Evolutionary conservation across 1,140 invertebrate species (phyloP), one percentile per base, ranked within the genome.

Genomic region (Arion vulgaris): DNA sequence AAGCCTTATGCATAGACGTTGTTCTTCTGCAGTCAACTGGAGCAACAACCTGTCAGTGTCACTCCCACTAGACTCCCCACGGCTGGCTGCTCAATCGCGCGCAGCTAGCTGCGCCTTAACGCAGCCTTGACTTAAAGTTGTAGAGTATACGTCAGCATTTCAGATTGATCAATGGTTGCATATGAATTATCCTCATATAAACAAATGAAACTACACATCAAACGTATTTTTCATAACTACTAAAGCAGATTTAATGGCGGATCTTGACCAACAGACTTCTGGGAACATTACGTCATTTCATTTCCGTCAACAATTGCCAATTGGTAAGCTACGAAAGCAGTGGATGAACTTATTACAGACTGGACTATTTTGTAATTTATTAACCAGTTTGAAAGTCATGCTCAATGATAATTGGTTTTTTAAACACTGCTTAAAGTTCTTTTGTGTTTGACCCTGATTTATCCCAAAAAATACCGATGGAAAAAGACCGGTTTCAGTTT

Each of bases 221-320:
- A 66, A 34, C 19, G 62, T 66, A 32, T 28, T n/a, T 66, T 66
- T 66, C n/a, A 17, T 11, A 28, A 66, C 62, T 32, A 32, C 62
- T 28, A 66, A 66, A 2, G 62, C 28, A 66, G 62, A n/a, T 15
- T 11, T 66, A 66, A 66, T 66, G 62, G 62, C 62, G 62, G 62
- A 66, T 32, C 62, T 11, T 32, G 62, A 34, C 4, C 62, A 32
- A 23, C 4, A 32, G 62, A 66, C 7, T 66, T 66, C 62, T 66
- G 62, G 62, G 62, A 66, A 66, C 28, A 32, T 32, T 32, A 34
- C 62, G 62, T 66, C 62, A 66, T 66, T 32, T 32, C 4, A 66
- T 28, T 66, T 66, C 62, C 62, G 62, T 66, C n/a, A 66, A 66
- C 62, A 66, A 34, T 62, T n/a, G n/a, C n/a, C n/a, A n/a, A n/a